These are phyloP conservation scores for Lithophane semibrunnea DNA, from an alignment of 2,888 invertebrate genomes.

Conservation along the genomic window DNA sequence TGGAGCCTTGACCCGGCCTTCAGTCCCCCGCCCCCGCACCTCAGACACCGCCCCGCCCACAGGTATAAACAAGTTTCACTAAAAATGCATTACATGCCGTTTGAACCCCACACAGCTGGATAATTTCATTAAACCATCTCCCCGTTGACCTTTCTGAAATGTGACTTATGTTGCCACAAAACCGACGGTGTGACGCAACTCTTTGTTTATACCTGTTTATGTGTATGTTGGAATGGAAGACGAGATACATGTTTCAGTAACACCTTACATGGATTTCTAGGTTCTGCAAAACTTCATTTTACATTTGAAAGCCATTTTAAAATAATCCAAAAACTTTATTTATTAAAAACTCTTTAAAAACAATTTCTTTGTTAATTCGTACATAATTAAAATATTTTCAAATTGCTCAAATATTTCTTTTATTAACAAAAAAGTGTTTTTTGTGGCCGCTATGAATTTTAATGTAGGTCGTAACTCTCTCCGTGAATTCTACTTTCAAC, in stretches of 20 bases:
- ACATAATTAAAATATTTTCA: conserved; percentile 42
- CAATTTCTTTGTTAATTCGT: conserved; percentile 31
- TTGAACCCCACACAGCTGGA: conserved; percentile 58
- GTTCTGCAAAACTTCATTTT: conserved; percentile 1
- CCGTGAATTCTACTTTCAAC: conserved; percentile 40
- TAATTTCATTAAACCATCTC: conserved; percentile 64
- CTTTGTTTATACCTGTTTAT: conserved; percentile 30
- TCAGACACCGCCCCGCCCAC: conserved; percentile 44
- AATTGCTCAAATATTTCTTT: conserved; percentile 38
- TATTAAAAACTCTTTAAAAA: neutral
- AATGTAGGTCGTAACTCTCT: conserved; percentile 54
- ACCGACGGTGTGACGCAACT: conserved; percentile 37
- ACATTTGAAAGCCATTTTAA: neutral
- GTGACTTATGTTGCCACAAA: conserved; percentile 53
- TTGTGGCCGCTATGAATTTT: conserved; percentile 54
- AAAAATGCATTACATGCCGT: conserved; percentile 70
- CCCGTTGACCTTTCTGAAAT: conserved; percentile 53
- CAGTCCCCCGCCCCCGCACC: conserved; percentile 63
- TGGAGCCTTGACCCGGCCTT: conserved; percentile 85
- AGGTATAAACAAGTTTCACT: conserved; percentile 64
- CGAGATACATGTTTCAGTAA: too few relatives aligned
- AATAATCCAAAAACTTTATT: conserved; percentile 11
- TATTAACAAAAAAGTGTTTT: conserved; percentile 46
- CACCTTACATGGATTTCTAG: too few relatives aligned
- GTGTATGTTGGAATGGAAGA: conserved; percentile 13